A percentile compares a stretch with the other conserved stretches of the same genome.
phyloP scores from a whole-genome alignment of 2,888 invertebrate genomes.

The Galerucella calmariensis region DNA sequence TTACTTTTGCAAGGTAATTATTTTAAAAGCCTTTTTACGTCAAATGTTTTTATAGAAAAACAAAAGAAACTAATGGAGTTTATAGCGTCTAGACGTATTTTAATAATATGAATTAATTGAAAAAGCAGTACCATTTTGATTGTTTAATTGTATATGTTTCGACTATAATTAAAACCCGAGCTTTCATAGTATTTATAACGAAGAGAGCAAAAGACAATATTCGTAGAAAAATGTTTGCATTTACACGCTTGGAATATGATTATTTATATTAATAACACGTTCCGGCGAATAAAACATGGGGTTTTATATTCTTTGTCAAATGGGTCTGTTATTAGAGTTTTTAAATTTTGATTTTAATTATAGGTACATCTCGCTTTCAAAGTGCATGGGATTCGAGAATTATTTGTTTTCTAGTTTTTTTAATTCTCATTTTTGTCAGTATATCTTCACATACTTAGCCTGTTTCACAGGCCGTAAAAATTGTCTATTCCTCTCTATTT shows the following conservation, averaged over 20 bases:
- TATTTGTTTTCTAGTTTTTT: background rate
- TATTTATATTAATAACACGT: constrained; percentile 14
- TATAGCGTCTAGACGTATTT: constrained; percentile 22
- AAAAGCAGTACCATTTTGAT: constrained; percentile 26
- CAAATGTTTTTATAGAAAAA: constrained; percentile 1
- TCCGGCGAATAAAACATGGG: background rate
- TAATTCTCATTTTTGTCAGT: no score
- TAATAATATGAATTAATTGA: constrained; percentile 23
- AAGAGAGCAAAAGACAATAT: background rate
- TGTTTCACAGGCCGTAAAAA: no score
- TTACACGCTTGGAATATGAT: constrained; percentile 10
- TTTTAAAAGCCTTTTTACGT: background rate
- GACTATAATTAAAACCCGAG: constrained; percentile 18
- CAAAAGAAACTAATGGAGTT: constrained; percentile 2
- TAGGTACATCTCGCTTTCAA: background rate
- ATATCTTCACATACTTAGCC: no score
- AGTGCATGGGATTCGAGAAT: background rate
- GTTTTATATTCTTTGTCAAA: background rate
- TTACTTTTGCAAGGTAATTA: no score
- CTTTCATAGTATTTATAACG: background rate
- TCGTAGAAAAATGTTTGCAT: constrained; percentile 9
- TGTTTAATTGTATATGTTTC: constrained; percentile 24
- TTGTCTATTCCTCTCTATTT: no score
- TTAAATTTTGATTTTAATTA: background rate
- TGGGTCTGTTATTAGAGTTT: constrained; percentile 3